Percentiles rank a stretch among this genome's conserved stretches.
These are phyloP conservation scores for Synodontis membranacea DNA, from an alignment of 2,113 vertebrate genomes.

Conservation along the genomic window DNA sequence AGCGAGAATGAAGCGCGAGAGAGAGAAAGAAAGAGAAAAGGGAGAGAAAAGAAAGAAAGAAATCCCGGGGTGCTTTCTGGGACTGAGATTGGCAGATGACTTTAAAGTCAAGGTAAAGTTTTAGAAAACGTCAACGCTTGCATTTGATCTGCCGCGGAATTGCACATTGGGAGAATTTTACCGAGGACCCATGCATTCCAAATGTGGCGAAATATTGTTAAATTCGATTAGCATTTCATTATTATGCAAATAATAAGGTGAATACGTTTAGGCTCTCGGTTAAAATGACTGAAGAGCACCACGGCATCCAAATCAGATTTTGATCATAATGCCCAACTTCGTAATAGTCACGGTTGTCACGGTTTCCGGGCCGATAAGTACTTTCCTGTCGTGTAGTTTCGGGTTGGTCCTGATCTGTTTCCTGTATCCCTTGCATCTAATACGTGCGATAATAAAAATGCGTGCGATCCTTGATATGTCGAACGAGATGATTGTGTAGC, in stretches of 20 bases:
- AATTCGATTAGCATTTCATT: background rate
- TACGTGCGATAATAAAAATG: too few species aligned
- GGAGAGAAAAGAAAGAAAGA: conserved; percentile 45
- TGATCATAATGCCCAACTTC: background rate
- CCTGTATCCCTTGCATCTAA: background rate
- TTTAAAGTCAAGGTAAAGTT: conserved; percentile 15
- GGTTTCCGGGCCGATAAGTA: background rate
- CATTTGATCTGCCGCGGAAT: conserved; percentile 12
- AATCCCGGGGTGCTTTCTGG: conserved; percentile 31
- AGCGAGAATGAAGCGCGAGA: background rate
- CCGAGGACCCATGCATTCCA: background rate
- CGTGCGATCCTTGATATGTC: too few species aligned
- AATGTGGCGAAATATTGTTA: background rate
- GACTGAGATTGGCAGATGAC: conserved; percentile 40
- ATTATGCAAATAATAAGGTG: background rate
- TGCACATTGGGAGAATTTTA: conserved; percentile 3
- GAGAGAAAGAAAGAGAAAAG: conserved; percentile 44
- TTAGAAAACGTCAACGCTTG: background rate
- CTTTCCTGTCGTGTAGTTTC: background rate
- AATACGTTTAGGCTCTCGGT: background rate
- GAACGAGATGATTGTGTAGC: background rate
- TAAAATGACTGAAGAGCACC: background rate
- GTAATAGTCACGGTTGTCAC: background rate
- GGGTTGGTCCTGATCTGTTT: background rate
- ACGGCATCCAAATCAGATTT: background rate